Evolutionary conservation across 1,140 invertebrate species (phyloP).

Genomic region (Caerostris extrusa): DNA sequence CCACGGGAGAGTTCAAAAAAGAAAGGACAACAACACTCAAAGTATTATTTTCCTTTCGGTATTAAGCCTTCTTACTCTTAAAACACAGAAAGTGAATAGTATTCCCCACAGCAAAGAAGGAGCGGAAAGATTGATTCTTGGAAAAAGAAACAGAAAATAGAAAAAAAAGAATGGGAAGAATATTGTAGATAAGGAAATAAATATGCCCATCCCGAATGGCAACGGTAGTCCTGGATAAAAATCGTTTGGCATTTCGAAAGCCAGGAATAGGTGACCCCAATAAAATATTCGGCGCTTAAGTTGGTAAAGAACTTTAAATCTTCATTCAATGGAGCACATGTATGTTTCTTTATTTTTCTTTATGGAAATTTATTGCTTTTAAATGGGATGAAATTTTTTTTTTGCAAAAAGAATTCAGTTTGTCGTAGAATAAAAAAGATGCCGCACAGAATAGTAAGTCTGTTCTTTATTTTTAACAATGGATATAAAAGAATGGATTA

Average conservation of each 20-base stretch:
- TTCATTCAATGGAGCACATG: neutral
- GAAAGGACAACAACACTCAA: no score
- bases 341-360: neutral
- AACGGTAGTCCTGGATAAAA: neutral
- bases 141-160: no score
- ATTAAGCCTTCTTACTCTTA: no score
- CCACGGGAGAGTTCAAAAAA: no score
- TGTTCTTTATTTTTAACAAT: no score
- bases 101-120: no score
- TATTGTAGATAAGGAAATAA: neutral
- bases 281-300: neutral
- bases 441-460: no score
- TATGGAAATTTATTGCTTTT: neutral
- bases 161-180: neutral
- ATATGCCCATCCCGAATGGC: neutral
- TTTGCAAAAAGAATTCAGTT: neutral
- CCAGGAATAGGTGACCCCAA: conserved; percentile 10
- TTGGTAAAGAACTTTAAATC: neutral
- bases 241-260: neutral
- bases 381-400: neutral
- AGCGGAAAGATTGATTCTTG: no score
- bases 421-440: neutral
- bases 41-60: no score
- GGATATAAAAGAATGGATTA: no score
- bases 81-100: no score